phyloP scores from a whole-genome alignment of 1,140 invertebrate species.

The Drosophila repleta region DNA sequence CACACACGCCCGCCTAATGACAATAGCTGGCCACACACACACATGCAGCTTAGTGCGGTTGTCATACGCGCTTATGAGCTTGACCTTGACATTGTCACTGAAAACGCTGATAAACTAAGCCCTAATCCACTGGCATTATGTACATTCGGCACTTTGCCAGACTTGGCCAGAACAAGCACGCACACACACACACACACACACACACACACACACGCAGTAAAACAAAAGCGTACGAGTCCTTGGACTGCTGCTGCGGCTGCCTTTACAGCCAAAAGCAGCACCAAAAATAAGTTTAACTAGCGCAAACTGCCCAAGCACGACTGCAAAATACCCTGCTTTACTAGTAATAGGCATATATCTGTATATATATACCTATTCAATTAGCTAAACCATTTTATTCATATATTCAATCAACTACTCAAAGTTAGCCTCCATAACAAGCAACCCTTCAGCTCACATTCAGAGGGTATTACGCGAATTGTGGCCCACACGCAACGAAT shows the following conservation, averaged over 20 bases:
- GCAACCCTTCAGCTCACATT: too few relatives aligned
- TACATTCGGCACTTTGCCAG: conserved; percentile 68
- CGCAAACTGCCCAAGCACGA: neutral
- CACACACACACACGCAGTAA: conserved; percentile 17
- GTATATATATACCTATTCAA: too few relatives aligned
- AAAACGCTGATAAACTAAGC: conserved; percentile 78
- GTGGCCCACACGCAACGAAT: conserved; percentile 23
- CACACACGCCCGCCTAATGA: conserved; percentile 26
- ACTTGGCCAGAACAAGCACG: conserved; percentile 55
- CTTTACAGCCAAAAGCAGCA: conserved; percentile 13
- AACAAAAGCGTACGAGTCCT: conserved; percentile 30
- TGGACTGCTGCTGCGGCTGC: too few relatives aligned
- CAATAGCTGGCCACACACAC: conserved; percentile 24
- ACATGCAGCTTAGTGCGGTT: conserved; percentile 54
- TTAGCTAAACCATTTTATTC: too few relatives aligned
- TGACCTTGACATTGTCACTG: conserved; percentile 79
- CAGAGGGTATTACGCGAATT: conserved; percentile 15
- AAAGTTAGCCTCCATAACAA: too few relatives aligned
- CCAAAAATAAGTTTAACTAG: conserved; percentile 7
- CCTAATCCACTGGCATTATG: conserved; percentile 79
- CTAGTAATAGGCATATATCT: too few relatives aligned
- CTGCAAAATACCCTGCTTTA: neutral
- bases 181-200: conserved; percentile 20
- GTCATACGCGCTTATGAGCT: conserved; percentile 78
- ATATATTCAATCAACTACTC: too few relatives aligned